phyloP scores from a whole-genome alignment of 2,888 invertebrate genomes.

The Pollenia labialis region DNA sequence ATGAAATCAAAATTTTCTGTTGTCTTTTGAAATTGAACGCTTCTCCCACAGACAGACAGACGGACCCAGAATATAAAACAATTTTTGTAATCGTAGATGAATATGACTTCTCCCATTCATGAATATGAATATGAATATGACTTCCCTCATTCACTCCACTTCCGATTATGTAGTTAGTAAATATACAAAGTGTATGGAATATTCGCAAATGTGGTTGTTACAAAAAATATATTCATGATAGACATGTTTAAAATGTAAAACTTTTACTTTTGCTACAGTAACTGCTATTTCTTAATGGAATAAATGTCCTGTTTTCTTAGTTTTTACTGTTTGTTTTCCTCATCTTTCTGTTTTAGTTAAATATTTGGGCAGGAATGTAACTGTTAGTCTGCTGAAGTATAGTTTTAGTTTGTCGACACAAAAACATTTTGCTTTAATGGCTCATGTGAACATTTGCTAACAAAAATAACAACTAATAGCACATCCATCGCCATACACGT shows the following conservation, averaged over 20 bases:
- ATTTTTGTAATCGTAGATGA: too few species aligned
- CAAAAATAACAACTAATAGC: conserved; percentile 52
- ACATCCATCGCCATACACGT: conserved; percentile 18
- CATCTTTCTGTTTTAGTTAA: conserved; percentile 53
- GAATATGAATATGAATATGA: too few species aligned
- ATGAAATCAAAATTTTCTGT: too few species aligned
- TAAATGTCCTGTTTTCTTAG: conserved; percentile 3
- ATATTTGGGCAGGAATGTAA: conserved; percentile 42
- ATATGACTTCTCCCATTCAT: too few species aligned
- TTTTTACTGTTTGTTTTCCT: conserved; percentile 48
- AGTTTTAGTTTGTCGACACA: conserved; percentile 68
- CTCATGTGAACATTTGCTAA: conserved; percentile 41
- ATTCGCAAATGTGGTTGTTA: not conserved
- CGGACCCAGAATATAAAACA: too few species aligned
- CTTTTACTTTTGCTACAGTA: conserved; percentile 11
- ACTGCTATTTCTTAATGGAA: not conserved
- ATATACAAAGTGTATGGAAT: too few species aligned
- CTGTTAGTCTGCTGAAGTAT: conserved; percentile 39
- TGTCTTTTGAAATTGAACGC: too few species aligned
- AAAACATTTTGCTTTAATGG: conserved; percentile 58
- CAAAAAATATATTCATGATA: conserved; percentile 50
- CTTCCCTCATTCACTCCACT: too few species aligned
- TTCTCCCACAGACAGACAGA: too few species aligned
- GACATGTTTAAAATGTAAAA: conserved; percentile 53
- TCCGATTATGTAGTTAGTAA: too few species aligned